Evolutionary conservation across 2,797 vertebrate genomes (phyloP).

Genomic region (Synanceia verrucosa): DNA sequence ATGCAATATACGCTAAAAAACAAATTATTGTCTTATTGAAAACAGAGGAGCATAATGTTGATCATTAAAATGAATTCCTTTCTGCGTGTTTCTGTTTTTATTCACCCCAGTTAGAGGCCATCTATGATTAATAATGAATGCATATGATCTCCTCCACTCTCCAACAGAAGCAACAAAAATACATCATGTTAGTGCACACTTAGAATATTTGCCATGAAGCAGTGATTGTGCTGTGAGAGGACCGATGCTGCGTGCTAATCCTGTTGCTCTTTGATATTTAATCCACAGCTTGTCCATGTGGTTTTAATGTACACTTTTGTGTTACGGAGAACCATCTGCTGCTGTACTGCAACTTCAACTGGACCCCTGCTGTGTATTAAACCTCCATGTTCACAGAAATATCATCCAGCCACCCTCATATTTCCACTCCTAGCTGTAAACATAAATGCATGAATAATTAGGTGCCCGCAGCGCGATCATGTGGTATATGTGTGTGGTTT

Average conservation of each 20-base stretch:
- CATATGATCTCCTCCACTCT: neutral
- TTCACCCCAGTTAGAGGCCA: neutral
- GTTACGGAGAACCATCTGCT: constrained; percentile 11
- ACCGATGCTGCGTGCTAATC: constrained; percentile 37
- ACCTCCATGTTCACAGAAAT: neutral
- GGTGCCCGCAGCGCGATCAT: neutral
- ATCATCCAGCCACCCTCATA: neutral
- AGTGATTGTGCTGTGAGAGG: constrained; percentile 2
- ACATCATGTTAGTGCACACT: neutral
- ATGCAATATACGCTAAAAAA: neutral
- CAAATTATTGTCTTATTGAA: neutral
- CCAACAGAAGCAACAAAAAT: neutral
- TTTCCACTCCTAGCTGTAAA: constrained; percentile 6
- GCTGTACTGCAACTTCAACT: neutral
- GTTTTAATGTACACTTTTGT: constrained; percentile 11
- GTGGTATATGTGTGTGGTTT: neutral
- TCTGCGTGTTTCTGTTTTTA: neutral
- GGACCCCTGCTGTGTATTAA: constrained; percentile 22
- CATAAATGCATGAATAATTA: neutral
- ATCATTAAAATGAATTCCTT: neutral
- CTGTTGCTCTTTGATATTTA: constrained; percentile 54
- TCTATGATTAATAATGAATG: constrained; percentile 20
- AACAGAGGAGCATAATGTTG: neutral
- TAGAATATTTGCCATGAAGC: constrained; percentile 2
- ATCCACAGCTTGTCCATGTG: constrained; percentile 35